phyloP scores from a whole-genome alignment of 2,113 vertebrate species.

The Heterocephalus glaber region DNA sequence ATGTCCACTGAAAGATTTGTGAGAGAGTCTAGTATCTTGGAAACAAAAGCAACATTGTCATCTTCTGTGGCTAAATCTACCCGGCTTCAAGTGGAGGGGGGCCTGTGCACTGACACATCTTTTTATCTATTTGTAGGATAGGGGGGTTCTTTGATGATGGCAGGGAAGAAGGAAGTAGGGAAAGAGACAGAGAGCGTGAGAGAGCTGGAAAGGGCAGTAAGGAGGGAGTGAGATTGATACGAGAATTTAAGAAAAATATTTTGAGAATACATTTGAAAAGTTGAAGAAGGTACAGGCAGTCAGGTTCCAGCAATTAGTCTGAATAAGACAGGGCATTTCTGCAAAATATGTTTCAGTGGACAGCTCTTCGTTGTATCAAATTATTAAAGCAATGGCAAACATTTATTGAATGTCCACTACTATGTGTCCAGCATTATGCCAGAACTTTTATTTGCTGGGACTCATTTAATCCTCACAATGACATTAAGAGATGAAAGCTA shows the following conservation, averaged over 20 bases:
- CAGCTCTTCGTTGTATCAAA: neutral
- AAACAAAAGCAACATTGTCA: conserved; percentile 70
- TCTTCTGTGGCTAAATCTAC: conserved; percentile 41
- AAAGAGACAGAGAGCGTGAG: conserved; percentile 47
- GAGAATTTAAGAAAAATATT: conserved; percentile 41
- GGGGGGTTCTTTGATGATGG: conserved; percentile 9
- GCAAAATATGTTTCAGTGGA: neutral
- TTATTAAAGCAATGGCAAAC: neutral
- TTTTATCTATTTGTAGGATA: conserved; percentile 49
- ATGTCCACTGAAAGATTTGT: conserved; percentile 65
- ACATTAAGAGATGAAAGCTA: neutral
- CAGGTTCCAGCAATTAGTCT: conserved; percentile 24
- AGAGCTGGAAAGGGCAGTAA: conserved; percentile 28
- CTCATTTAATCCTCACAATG: conserved; percentile 25
- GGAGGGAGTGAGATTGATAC: neutral
- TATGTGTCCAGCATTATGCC: neutral
- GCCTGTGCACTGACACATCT: conserved; percentile 30
- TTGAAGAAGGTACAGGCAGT: neutral
- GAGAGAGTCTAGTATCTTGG: conserved; percentile 51
- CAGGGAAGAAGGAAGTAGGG: neutral
- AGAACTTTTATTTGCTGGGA: neutral
- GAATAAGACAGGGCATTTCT: neutral
- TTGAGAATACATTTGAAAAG: conserved; percentile 59
- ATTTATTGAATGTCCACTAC: neutral
- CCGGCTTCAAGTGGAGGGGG: conserved; percentile 1